phyloP scores from a whole-genome alignment of 37 sponge, comb jelly and placozoan species.

The Crambe crambe region DNA sequence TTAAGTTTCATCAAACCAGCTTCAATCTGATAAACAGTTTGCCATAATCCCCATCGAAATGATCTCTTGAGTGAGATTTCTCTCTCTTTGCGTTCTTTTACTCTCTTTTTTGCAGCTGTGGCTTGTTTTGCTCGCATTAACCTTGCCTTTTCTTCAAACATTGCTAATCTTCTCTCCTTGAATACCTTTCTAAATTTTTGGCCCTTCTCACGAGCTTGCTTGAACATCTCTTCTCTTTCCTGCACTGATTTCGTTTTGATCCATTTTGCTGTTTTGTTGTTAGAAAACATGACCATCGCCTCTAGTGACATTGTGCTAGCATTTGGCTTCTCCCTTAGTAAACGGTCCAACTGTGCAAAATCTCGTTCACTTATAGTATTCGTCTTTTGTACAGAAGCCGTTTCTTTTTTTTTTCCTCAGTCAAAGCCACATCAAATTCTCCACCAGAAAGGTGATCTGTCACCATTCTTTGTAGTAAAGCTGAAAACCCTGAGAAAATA shows the following conservation, averaged over 20 bases:
- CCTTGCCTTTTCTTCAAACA: slow-evolving; percentile 12
- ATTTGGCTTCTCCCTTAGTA: slow-evolving; percentile 42
- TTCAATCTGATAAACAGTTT: background rate
- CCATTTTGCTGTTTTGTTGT: slow-evolving; percentile 3
- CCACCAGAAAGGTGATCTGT: slow-evolving; percentile 32
- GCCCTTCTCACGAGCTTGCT: background rate
- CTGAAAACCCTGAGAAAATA: background rate
- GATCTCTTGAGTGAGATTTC: background rate
- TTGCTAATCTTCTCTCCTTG: background rate
- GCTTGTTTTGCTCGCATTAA: background rate
- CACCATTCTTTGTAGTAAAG: background rate
- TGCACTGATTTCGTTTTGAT: slow-evolving; percentile 1
- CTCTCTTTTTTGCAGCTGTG: background rate
- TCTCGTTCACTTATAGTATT: too few relatives aligned
- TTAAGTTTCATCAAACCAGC: background rate
- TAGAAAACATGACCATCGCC: slow-evolving; percentile 7
- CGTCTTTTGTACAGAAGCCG: too few relatives aligned
- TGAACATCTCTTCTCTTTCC: slow-evolving; percentile 11
- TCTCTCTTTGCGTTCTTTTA: background rate
- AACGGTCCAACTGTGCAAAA: slow-evolving; percentile 28
- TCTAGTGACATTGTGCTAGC: slow-evolving; percentile 7
- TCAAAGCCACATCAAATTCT: too few relatives aligned
- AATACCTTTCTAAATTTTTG: background rate
- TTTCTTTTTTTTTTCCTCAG: too few relatives aligned
- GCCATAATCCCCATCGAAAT: slow-evolving; percentile 2